These are phyloP conservation scores for Notiomystis cincta DNA, from an alignment of 2,113 vertebrate genomes.

Conservation along the genomic window DNA sequence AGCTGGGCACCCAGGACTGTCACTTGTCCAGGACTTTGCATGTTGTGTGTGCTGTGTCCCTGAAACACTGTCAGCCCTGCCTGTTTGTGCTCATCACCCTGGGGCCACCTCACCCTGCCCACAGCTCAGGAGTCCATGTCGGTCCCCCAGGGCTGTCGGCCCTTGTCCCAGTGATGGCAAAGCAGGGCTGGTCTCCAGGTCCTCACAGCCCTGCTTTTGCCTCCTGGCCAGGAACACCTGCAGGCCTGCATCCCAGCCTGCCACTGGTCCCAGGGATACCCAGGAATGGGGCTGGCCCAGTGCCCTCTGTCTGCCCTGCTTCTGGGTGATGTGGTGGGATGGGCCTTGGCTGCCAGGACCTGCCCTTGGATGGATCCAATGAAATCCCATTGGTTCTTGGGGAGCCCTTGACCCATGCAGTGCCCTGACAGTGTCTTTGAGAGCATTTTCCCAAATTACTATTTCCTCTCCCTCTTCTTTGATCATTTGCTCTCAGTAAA, in stretches of 20 bases:
- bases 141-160: accelerated
- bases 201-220: neutral
- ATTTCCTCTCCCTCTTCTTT: neutral
- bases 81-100: neutral
- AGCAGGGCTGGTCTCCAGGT: neutral
- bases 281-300: accelerated
- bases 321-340: neutral
- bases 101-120: neutral
- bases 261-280: neutral
- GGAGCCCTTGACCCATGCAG: accelerated
- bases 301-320: neutral
- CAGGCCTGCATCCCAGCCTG: neutral
- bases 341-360: neutral
- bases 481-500: neutral
- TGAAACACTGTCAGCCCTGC: neutral
- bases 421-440: neutral
- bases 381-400: neutral
- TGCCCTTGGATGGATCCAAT: neutral
- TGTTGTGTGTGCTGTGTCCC: neutral
- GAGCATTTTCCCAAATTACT: neutral
- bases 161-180: neutral
- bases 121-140: neutral
- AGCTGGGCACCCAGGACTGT: neutral
- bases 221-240: neutral
- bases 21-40: neutral